These are phyloP conservation scores for Neodiprion pinetum DNA, from an alignment of 1,140 invertebrate species.

Conservation along the genomic window DNA sequence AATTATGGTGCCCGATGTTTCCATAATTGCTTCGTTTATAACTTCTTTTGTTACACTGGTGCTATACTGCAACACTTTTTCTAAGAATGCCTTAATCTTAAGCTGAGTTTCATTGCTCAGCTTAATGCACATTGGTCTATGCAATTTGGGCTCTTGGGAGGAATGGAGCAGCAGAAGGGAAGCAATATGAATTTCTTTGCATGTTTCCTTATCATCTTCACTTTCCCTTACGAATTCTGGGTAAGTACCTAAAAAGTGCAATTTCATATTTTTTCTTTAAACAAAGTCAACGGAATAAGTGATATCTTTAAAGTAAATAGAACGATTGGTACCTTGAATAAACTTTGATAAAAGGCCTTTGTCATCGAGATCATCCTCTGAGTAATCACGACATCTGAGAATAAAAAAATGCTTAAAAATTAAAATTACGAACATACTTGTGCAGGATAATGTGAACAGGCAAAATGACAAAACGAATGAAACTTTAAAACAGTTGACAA, in stretches of 20 bases:
- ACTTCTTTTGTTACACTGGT: constrained; percentile 45
- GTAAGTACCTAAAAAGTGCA: constrained; percentile 47
- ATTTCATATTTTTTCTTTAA: constrained; percentile 10
- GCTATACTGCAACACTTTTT: constrained; percentile 47
- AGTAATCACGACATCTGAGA: constrained; percentile 25
- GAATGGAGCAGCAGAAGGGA: constrained; percentile 48
- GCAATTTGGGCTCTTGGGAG: constrained; percentile 48
- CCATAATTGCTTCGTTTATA: constrained; percentile 37
- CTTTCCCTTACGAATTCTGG: constrained; percentile 42
- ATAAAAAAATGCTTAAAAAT: not conserved
- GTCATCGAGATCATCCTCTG: constrained; percentile 8
- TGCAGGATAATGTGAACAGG: not conserved
- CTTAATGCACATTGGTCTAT: constrained; percentile 50
- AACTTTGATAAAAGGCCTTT: constrained; percentile 25
- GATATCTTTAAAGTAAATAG: not conserved
- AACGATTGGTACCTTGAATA: constrained; percentile 12
- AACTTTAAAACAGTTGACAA: not conserved
- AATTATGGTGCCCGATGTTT: constrained; percentile 26
- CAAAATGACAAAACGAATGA: not conserved
- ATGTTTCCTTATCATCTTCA: constrained; percentile 14
- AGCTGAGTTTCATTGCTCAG: constrained; percentile 49
- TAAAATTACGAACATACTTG: not conserved
- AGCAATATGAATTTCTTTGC: constrained; percentile 39
- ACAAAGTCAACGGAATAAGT: not conserved
- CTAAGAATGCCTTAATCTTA: constrained; percentile 55